Evolutionary conservation across 2,888 invertebrate genomes (phyloP).

Genomic region (Sarcophaga variegata): DNA sequence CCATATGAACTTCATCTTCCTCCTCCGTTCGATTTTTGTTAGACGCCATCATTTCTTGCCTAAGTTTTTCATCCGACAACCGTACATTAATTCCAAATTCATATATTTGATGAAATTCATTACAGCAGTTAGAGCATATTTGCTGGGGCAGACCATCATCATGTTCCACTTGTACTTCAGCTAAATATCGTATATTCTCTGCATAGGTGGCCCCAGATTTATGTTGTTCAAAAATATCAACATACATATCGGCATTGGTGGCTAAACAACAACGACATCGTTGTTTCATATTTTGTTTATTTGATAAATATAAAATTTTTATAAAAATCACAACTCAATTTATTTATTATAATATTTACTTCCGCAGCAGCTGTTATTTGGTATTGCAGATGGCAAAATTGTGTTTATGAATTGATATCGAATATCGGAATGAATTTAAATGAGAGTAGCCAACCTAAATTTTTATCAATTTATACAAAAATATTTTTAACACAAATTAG

Average conservation of each 20-base stretch:
- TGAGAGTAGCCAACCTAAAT: too few relatives aligned
- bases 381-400: background rate
- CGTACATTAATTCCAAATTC: constrained; percentile 46
- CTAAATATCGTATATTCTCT: constrained; percentile 49
- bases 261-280: constrained; percentile 59
- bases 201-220: constrained; percentile 41
- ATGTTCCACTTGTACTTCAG: constrained; percentile 50
- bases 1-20: constrained; percentile 29
- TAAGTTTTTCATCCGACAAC: constrained; percentile 30
- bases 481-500: too few relatives aligned
- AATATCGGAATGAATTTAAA: too few relatives aligned
- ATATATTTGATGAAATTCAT: constrained; percentile 41
- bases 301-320: background rate
- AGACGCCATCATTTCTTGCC: constrained; percentile 29
- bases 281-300: constrained; percentile 34
- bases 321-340: background rate
- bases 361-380: background rate
- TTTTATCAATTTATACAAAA: too few relatives aligned
- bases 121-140: constrained; percentile 51
- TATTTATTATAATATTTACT: background rate
- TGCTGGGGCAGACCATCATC: constrained; percentile 53
- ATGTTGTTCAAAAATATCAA: constrained; percentile 45
- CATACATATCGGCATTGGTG: constrained; percentile 26
- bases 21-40: constrained; percentile 12
- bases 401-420: background rate